Base-by-base conservation (phyloP, 1,140 invertebrate genomes). In the Drosophila serrata region DNA sequence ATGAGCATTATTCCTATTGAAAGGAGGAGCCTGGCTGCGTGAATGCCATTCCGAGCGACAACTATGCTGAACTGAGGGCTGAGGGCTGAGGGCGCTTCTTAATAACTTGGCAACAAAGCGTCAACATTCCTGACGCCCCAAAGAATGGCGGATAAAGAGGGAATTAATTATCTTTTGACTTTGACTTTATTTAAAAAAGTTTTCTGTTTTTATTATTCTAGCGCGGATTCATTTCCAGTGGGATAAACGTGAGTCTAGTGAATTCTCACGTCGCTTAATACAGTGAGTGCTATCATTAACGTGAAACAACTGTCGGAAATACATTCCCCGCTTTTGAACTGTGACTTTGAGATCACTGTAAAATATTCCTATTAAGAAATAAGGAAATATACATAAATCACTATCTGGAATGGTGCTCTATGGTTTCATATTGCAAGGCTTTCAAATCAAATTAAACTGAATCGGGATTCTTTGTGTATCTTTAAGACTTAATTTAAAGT, bases 81-180 rank as follows among this genome's bases (percentile, higher is more conserved):
- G 67, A 1, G 6, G 27, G 35, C 27, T 46, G 43, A 24, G 9
- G 46, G 27, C 46, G 46, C 31, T 81, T 60, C 51, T 42, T 79
- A 84, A 75, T 72, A 84, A 62, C 60, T 72, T 72, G 68, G 65
- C 68, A 72, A 72, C 68, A 72, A 72, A 72, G 65, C 51, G 6
- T 22, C 13, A 37, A 31, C 68, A 59, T 48, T 72, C 15, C 15
- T 67, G 58, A 75, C 56, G 69, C 48, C 35, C 39, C 37, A 39
- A 33, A 60, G 49, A 65, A 35, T 53, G 51, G 43, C n/a, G 19
- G 42, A 55, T 48, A 59, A 70, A 76, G 27, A 75, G 65, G 68
- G 56, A 87, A 88, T 87, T 88, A 87, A 88, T 87, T 87, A 87
- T 79, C 70, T 69, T 43, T 53, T 76, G 61, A 63, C 61, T 68